A percentile compares a stretch with the other conserved stretches of the same genome.
These are phyloP conservation scores for Patella pellucida DNA, from an alignment of 2,888 invertebrate species.

Conservation along the genomic window DNA sequence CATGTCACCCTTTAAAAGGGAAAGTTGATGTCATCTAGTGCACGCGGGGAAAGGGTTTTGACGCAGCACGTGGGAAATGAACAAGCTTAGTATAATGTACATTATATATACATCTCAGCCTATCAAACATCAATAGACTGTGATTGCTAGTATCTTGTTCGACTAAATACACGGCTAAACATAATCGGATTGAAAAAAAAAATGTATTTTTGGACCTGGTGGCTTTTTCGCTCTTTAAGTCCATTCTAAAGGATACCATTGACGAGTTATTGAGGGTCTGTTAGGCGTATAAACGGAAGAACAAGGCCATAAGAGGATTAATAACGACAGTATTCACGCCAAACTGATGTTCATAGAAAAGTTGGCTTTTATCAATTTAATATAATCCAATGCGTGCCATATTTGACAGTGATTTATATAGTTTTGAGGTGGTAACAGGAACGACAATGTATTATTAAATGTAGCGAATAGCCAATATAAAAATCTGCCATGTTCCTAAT, in stretches of 20 bases:
- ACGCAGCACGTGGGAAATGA: conserved; percentile 5
- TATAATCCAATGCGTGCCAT: conserved; percentile 5
- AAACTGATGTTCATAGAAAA: conserved; percentile 8
- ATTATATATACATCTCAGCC: conserved; percentile 3
- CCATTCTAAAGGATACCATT: neutral
- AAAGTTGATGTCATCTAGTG: neutral
- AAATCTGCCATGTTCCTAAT: too few species aligned
- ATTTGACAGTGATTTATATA: conserved; percentile 6
- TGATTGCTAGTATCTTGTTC: conserved; percentile 12
- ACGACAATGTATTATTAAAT: neutral
- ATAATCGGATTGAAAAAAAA: conserved; percentile 7
- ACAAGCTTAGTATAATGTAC: conserved; percentile 10
- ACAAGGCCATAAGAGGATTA: conserved; percentile 8
- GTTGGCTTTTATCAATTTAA: conserved; percentile 8
- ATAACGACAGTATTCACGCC: neutral
- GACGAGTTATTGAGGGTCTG: neutral
- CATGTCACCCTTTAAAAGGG: neutral
- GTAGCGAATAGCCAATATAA: neutral
- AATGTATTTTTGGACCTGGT: conserved; percentile 5
- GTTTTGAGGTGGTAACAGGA: neutral
- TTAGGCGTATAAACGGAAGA: conserved; percentile 9
- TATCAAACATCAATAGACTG: conserved; percentile 4
- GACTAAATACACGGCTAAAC: conserved; percentile 9
- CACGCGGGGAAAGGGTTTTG: neutral
- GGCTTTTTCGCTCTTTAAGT: conserved; percentile 11